phyloP scores from a whole-genome alignment of 2,888 invertebrate genomes.

The Meta bourneti region DNA sequence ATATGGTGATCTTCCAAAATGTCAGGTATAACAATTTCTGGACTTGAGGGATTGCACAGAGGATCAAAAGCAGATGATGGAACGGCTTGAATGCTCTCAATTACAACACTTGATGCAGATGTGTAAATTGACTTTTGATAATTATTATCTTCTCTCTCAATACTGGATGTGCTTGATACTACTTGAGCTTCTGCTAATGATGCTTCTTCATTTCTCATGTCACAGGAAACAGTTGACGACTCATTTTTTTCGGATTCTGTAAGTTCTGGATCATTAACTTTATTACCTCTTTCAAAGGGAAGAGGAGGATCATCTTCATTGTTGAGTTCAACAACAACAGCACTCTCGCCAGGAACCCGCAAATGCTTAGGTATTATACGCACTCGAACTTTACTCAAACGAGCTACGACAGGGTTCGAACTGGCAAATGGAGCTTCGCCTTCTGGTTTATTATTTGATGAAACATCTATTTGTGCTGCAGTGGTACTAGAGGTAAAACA shows the following conservation, averaged over 20 bases:
- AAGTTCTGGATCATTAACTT: not conserved
- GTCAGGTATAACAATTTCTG: not conserved
- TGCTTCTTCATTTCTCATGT: not conserved
- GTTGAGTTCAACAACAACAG: slow-evolving; percentile 13
- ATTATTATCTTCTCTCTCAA: not conserved
- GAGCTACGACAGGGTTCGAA: slow-evolving; percentile 3
- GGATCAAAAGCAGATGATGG: not conserved
- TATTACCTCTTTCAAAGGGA: not conserved
- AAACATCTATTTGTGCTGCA: not conserved
- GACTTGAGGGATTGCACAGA: not conserved
- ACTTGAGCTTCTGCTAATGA: not conserved
- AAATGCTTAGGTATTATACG: slow-evolving; percentile 18
- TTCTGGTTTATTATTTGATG: not conserved
- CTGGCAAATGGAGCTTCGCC: not conserved
- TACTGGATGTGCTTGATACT: not conserved
- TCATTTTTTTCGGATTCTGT: not conserved
- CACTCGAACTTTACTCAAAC: slow-evolving; percentile 8
- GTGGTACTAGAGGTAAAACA: not conserved
- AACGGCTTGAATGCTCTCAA: not conserved
- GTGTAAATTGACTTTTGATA: not conserved
- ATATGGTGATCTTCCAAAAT: too few relatives aligned
- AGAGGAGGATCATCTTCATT: not conserved
- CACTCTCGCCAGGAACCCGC: not conserved
- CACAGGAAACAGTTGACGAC: not conserved
- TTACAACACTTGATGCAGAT: not conserved